phyloP scores from a whole-genome alignment of 2,888 invertebrate genomes.

The Pyrochroa serraticornis region DNA sequence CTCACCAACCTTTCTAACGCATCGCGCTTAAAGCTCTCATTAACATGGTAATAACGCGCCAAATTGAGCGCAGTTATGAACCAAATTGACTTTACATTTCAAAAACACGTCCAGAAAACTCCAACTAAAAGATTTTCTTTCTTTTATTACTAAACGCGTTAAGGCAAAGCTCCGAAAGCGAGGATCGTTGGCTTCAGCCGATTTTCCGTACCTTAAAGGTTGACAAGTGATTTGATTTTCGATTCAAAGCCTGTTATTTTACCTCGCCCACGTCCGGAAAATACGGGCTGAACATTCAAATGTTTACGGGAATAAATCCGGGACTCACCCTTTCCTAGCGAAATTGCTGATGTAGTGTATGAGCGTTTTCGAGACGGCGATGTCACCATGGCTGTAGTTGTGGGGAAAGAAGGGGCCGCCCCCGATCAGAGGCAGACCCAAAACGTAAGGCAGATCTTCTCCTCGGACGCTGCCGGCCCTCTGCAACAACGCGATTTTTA shows the following conservation, averaged over 20 bases:
- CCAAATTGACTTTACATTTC: no score
- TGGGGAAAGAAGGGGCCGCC: slow-evolving; percentile 70
- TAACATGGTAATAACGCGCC: no score
- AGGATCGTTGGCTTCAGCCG: no score
- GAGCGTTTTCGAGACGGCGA: slow-evolving; percentile 76
- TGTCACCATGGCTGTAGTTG: slow-evolving; percentile 81
- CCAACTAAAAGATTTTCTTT: no score
- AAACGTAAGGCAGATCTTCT: slow-evolving; percentile 84
- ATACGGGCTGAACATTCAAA: slow-evolving; percentile 1
- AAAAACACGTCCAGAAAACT: no score
- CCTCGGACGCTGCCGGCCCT: slow-evolving; percentile 82
- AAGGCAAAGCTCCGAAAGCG: no score
- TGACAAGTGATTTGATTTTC: no score
- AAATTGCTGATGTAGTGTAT: slow-evolving; percentile 88
- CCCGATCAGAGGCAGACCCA: slow-evolving; percentile 78
- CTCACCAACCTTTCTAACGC: no score
- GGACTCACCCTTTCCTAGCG: slow-evolving; percentile 84
- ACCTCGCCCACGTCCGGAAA: neutral
- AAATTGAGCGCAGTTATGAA: no score
- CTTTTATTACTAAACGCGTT: no score
- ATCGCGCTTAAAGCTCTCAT: no score
- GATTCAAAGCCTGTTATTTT: neutral
- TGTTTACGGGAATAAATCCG: slow-evolving; percentile 3
- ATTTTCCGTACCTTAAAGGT: no score
- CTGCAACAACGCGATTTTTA: slow-evolving; percentile 56